A percentile compares a stretch with the other conserved stretches of the same genome.
These are phyloP conservation scores for Marmota monax DNA, from an alignment of 2,113 vertebrate genomes.

Conservation along the genomic window DNA sequence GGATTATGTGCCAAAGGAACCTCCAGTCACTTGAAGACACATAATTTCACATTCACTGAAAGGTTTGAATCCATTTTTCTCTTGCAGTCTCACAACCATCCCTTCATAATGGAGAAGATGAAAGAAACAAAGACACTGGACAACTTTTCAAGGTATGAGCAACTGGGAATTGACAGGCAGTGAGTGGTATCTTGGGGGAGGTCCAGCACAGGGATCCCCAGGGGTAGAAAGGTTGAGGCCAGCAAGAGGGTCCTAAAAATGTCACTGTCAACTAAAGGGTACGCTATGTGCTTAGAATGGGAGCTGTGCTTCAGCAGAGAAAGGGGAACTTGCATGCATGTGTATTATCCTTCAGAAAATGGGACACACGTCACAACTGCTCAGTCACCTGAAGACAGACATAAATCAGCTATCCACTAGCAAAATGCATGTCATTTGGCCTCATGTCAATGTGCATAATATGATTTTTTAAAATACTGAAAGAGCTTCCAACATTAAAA, in stretches of 20 bases:
- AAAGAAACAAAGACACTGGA: not conserved
- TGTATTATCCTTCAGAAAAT: not conserved
- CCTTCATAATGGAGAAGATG: not conserved
- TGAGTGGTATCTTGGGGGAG: not conserved
- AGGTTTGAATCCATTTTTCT: not conserved
- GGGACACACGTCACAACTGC: not conserved
- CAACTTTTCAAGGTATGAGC: not conserved
- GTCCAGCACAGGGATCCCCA: too few species aligned
- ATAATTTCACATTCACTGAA: conserved; percentile 7
- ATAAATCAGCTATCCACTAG: not conserved
- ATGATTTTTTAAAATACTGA: not conserved
- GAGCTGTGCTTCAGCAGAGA: not conserved
- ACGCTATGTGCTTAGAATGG: not conserved
- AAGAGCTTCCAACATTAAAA: conserved; percentile 1
- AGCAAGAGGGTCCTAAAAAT: not conserved
- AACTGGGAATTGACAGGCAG: not conserved
- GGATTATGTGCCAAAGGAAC: not conserved
- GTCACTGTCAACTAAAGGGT: not conserved
- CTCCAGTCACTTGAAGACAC: not conserved
- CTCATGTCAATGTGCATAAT: not conserved
- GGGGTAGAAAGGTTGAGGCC: not conserved
- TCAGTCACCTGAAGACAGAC: not conserved
- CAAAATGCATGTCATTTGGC: not conserved
- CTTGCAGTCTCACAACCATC: not conserved
- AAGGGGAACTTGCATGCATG: fast-evolving